A percentile compares a stretch with the other conserved stretches of the same genome.
phyloP scores from a whole-genome alignment of 2,797 vertebrate genomes.

The Natrix natrix region DNA sequence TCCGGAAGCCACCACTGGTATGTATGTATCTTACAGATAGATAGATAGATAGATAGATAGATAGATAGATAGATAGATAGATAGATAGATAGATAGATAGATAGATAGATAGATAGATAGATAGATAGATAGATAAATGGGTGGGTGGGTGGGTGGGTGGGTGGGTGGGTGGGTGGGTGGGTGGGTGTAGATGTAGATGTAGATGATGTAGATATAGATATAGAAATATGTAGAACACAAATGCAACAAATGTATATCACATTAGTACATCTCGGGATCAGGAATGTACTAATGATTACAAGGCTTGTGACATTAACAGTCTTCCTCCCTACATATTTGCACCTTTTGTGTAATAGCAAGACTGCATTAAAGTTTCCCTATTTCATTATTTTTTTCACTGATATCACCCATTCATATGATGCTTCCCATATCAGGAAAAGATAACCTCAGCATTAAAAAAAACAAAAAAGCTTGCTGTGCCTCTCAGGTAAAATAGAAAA shows the following conservation, averaged over 20 bases:
- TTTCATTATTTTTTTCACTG: neutral
- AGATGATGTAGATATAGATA: too few species aligned
- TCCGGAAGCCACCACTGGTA: too few species aligned
- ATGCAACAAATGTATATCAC: neutral
- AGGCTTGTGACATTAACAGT: neutral
- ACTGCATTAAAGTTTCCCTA: neutral
- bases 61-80: too few species aligned
- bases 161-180: too few species aligned
- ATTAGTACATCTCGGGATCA: neutral
- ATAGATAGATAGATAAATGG: too few species aligned
- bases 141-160: too few species aligned
- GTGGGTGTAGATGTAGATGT: too few species aligned
- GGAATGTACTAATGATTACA: neutral
- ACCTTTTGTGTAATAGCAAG: neutral
- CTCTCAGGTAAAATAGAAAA: neutral
- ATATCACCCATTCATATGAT: neutral
- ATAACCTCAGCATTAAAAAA: neutral
- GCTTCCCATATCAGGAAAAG: neutral
- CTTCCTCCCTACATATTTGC: neutral
- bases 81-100: too few species aligned
- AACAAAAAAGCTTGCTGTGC: neutral
- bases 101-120: too few species aligned
- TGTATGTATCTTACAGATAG: neutral
- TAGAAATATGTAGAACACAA: neutral
- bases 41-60: too few species aligned